These are phyloP conservation scores for Hemitrygon akajei DNA, from an alignment of 2,797 vertebrate species.

Conservation along the genomic window DNA sequence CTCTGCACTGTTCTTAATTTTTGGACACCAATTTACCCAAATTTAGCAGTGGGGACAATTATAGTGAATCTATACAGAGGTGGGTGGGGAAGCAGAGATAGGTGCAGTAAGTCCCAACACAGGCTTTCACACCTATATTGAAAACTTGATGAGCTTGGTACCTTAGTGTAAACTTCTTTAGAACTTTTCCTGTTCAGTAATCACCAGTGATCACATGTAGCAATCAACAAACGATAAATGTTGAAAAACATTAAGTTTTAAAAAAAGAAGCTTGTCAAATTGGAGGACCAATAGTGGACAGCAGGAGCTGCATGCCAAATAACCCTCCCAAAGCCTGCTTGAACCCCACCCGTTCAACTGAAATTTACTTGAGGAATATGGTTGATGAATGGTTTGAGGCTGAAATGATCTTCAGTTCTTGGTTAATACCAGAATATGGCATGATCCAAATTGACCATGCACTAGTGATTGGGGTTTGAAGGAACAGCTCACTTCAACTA, in stretches of 20 bases:
- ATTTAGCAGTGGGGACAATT: not conserved
- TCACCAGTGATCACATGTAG: too few species aligned
- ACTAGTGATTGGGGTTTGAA: not conserved
- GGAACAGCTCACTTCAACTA: not conserved
- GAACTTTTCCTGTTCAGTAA: not conserved
- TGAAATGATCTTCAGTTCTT: not conserved
- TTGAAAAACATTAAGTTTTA: not conserved
- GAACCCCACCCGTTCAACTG: not conserved
- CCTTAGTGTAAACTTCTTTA: not conserved
- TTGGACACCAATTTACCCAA: not conserved
- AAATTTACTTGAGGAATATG: too few species aligned
- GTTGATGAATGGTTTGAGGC: not conserved
- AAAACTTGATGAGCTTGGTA: not conserved
- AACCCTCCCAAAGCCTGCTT: not conserved
- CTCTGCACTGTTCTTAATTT: not conserved
- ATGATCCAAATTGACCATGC: not conserved
- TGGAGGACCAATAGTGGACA: too few species aligned
- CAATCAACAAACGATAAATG: not conserved
- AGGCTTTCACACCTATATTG: not conserved
- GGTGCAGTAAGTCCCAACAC: not conserved
- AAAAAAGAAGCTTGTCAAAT: not conserved
- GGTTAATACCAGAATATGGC: not conserved
- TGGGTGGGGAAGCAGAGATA: too few species aligned
- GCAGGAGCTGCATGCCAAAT: not conserved
- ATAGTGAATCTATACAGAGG: too few species aligned